Evolutionary conservation across 1,140 invertebrate species (phyloP), one percentile per base, ranked within the genome.

Genomic region (Aphaenogaster floridana): DNA sequence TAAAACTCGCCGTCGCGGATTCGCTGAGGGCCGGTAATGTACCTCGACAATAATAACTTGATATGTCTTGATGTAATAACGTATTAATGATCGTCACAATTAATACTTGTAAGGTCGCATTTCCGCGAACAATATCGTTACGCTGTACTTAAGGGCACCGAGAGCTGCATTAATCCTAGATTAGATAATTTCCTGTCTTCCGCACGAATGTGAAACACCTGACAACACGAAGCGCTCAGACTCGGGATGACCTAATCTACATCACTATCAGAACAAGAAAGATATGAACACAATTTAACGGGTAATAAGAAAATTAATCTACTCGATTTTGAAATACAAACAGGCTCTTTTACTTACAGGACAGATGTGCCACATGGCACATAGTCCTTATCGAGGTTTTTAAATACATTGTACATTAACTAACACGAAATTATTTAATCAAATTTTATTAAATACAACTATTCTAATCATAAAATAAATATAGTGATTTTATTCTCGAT

Each of bases 1-100:
- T 54, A 72, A 72, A 86, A 90, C 50, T 85, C 45, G 34, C 21
- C 72, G 11, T 34, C 17, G 13, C 36, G 84, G 34, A 42, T 48
- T 54, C 34, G 76, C 52, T n/a, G 8, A 48, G 45, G 13, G 34
- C 21, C 39, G 9, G 34, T 68, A 72, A 61, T 74, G 45, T n/a
- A 48, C 8, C 28, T 15, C 52, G 54, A 36, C 52, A 21, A 6
- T 36, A 42, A 72, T 71, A 59, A 28, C 17, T 72, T 45, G 15
- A 34, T 71, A 34, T 45, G 28, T 45, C 39, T 28, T n/a, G n/a
- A n/a, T n/a, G n/a, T 83, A 59, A 72, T 81, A 57, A 57, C 21
- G 13, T 50, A 48, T 84, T 74, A 74, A 59, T 36, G 13, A 61
- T 74, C 45, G 68, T 74, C 13, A 50, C 9, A 71, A 48, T 78